These are phyloP conservation scores for Pararge aegeria DNA, from an alignment of 1,140 invertebrate species.

Conservation along the genomic window DNA sequence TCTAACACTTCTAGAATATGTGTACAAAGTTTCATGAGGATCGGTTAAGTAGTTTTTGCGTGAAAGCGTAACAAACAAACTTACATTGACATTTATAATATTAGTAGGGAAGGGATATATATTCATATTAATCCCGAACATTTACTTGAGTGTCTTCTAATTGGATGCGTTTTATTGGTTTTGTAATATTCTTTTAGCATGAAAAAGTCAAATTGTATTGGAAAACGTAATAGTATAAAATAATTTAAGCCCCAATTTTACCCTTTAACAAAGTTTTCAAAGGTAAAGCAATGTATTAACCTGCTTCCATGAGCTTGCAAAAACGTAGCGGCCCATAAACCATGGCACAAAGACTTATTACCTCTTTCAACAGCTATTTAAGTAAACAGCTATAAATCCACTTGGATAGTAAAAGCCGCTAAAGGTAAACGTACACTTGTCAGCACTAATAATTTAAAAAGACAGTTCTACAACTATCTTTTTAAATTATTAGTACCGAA, in stretches of 20 bases:
- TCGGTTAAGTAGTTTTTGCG: too few relatives aligned
- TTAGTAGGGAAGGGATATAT: too few relatives aligned
- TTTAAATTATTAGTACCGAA: too few relatives aligned
- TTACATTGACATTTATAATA: too few relatives aligned
- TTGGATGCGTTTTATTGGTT: too few relatives aligned
- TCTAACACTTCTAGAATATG: too few relatives aligned
- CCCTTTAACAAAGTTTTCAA: not conserved
- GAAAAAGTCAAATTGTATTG: not conserved
- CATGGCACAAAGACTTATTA: constrained; percentile 16
- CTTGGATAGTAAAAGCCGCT: constrained; percentile 9
- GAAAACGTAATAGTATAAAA: not conserved
- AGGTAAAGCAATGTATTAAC: not conserved
- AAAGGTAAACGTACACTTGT: not conserved
- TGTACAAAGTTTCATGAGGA: too few relatives aligned
- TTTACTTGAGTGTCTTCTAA: too few relatives aligned
- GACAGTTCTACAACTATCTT: not conserved
- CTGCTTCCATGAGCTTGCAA: not conserved
- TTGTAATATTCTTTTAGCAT: not conserved
- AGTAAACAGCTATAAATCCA: constrained; percentile 18
- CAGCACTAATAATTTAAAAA: not conserved
- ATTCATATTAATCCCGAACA: too few relatives aligned
- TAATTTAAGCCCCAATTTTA: not conserved
- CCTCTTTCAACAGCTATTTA: constrained; percentile 18
- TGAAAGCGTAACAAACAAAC: too few relatives aligned
- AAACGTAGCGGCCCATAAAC: constrained; percentile 7